Percentiles rank a stretch among this genome's conserved stretches.
Evolutionary conservation across 1,140 invertebrate species (phyloP).

Genomic region (Drosophila kikkawai): DNA sequence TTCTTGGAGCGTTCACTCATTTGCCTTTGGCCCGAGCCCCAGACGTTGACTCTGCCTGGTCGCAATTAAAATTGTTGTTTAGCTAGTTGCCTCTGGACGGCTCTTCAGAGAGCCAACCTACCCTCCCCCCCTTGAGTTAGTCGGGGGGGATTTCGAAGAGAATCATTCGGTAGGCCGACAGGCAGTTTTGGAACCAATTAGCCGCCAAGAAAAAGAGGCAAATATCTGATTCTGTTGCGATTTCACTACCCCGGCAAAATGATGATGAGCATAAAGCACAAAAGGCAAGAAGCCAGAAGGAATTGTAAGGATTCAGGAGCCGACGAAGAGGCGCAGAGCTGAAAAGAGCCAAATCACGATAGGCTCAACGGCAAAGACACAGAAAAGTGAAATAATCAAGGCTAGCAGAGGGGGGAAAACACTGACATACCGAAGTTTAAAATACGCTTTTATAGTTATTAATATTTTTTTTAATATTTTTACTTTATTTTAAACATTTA

Average conservation of each 20-base stretch:
- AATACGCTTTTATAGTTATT: not conserved
- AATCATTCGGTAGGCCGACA: slow-evolving; percentile 35
- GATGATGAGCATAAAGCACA: slow-evolving; percentile 69
- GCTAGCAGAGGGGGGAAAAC: not conserved
- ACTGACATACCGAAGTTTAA: not conserved
- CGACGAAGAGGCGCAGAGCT: slow-evolving; percentile 3
- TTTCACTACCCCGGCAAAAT: slow-evolving; percentile 43
- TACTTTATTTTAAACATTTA: too few relatives aligned
- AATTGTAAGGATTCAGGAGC: slow-evolving; percentile 28
- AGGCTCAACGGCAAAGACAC: slow-evolving; percentile 31
- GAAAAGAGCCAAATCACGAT: slow-evolving; percentile 59
- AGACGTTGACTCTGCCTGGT: slow-evolving; percentile 51
- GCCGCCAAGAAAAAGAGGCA: slow-evolving; percentile 31
- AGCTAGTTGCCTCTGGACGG: slow-evolving; percentile 48
- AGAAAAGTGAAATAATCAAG: slow-evolving; percentile 22
- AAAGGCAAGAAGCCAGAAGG: slow-evolving; percentile 54
- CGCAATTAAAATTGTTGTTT: slow-evolving; percentile 77
- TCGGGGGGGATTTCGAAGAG: not conserved
- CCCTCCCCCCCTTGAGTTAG: not conserved
- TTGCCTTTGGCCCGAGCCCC: slow-evolving; percentile 69
- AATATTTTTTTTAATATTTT: too few relatives aligned
- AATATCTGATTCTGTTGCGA: slow-evolving; percentile 49
- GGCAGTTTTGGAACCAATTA: slow-evolving; percentile 65
- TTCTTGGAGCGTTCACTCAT: slow-evolving; percentile 70
- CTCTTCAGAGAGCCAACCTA: not conserved